Evolutionary conservation across 2,888 invertebrate species (phyloP).

Genomic region (Synanthedon andrenaeformis): DNA sequence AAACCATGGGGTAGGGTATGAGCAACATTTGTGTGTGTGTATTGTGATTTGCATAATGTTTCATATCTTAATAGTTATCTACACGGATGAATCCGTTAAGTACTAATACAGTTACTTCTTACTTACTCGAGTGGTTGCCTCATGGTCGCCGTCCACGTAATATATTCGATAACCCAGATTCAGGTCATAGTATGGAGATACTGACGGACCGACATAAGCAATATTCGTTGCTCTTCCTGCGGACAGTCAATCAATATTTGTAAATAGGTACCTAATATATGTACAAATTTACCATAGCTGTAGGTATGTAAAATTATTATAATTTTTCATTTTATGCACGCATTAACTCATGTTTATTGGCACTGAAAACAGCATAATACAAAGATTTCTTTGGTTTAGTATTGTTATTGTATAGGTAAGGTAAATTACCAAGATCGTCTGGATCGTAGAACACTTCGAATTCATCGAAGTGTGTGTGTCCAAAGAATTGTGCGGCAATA

Average conservation of each 20-base stretch:
- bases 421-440: conserved; percentile 74
- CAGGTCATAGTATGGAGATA: conserved; percentile 91
- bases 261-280: conserved; percentile 4
- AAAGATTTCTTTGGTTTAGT: no score
- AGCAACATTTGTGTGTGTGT: no score
- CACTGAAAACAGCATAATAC: no score
- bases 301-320: neutral
- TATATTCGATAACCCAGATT: conserved; percentile 97
- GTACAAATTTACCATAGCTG: no score
- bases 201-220: conserved; percentile 94
- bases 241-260: conserved; percentile 10
- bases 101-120: no score
- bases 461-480: conserved; percentile 94
- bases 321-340: neutral
- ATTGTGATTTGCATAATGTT: neutral
- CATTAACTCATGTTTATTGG: neutral
- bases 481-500: conserved; percentile 93
- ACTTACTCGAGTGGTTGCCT: conserved; percentile 81
- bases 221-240: conserved; percentile 84
- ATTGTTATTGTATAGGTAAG: no score
- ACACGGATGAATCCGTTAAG: no score
- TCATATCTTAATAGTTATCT: neutral
- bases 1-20: no score
- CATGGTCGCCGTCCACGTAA: conserved; percentile 93
- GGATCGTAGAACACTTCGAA: conserved; percentile 94